A percentile compares a stretch with the other conserved stretches of the same genome.
phyloP scores from a whole-genome alignment of 2,888 invertebrate species.

The Sarcophaga carnaria region DNA sequence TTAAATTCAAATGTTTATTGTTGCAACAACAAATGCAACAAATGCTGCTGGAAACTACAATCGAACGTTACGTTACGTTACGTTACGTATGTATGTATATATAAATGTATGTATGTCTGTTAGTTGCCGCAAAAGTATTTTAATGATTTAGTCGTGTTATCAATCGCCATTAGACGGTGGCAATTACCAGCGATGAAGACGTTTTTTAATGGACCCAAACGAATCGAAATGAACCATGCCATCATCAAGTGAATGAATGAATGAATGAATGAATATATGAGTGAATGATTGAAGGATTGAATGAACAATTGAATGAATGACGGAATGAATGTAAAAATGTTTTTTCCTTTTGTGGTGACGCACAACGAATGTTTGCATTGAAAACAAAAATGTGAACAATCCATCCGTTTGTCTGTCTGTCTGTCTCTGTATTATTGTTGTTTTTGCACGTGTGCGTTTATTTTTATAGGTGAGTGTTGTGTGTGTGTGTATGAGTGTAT shows the following conservation, averaged over 20 bases:
- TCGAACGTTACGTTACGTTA: neutral
- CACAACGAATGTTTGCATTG: too few species aligned
- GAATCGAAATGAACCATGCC: neutral
- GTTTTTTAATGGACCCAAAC: constrained; percentile 21
- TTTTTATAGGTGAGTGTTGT: neutral
- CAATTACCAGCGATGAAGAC: constrained; percentile 23
- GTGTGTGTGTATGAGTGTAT: constrained; percentile 13
- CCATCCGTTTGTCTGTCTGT: constrained; percentile 12
- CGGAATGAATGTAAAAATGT: neutral
- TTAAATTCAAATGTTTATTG: constrained; percentile 19
- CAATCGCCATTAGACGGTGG: constrained; percentile 47
- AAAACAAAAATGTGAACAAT: neutral
- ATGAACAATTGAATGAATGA: neutral
- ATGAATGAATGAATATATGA: constrained; percentile 9
- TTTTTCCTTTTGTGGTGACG: too few species aligned
- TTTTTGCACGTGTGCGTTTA: neutral
- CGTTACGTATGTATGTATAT: too few species aligned
- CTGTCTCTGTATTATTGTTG: neutral
- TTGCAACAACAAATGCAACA: neutral
- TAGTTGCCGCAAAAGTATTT: constrained; percentile 51
- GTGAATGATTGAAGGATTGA: constrained; percentile 35
- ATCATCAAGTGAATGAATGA: constrained; percentile 32
- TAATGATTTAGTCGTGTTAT: constrained; percentile 61
- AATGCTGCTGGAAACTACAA: too few species aligned
- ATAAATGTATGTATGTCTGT: neutral